Conservation (phyloP, 2,888 invertebrate species). For the Taenaris catops region DNA sequence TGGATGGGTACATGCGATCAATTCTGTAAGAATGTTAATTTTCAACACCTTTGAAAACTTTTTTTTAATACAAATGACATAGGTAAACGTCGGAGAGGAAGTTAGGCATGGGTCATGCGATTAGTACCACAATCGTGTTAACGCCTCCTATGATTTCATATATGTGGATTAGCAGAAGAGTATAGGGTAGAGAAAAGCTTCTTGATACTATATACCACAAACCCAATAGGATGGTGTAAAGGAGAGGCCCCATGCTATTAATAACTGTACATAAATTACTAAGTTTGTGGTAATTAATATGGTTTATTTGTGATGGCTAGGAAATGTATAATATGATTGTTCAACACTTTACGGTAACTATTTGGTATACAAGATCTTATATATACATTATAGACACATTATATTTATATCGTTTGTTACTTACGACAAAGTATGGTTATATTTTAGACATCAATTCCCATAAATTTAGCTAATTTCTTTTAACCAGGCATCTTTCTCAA, state of each 20-base stretch:
- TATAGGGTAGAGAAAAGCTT: too few species aligned
- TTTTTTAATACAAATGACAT: conserved; percentile 21
- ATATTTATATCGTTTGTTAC: conserved; percentile 35
- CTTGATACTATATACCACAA: conserved; percentile 35
- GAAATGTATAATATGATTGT: too few species aligned
- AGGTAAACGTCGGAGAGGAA: conserved; percentile 37
- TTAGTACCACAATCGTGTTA: conserved; percentile 45
- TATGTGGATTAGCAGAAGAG: conserved; percentile 3
- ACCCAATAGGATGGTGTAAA: conserved; percentile 43
- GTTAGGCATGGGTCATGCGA: conserved; percentile 46
- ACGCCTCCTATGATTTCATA: conserved; percentile 31
- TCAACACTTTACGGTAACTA: conserved; percentile 6
- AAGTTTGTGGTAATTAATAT: conserved; percentile 26
- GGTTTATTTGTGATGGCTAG: too few species aligned
- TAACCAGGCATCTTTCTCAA: conserved; percentile 51
- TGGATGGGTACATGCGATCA: conserved; percentile 63
- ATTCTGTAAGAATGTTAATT: conserved; percentile 36
- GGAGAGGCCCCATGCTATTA: conserved; percentile 63
- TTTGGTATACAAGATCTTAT: conserved; percentile 17
- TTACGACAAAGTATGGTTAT: conserved; percentile 34
- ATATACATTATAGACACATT: conserved; percentile 26
- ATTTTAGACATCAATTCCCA: conserved; percentile 60
- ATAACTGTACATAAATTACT: conserved; percentile 27
- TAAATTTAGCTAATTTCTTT: conserved; percentile 30
- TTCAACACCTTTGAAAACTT: conserved; percentile 39